Percentiles rank a stretch among this genome's conserved stretches.
Evolutionary conservation across 2,113 vertebrate species (phyloP).

Genomic region (Notechis scutatus): DNA sequence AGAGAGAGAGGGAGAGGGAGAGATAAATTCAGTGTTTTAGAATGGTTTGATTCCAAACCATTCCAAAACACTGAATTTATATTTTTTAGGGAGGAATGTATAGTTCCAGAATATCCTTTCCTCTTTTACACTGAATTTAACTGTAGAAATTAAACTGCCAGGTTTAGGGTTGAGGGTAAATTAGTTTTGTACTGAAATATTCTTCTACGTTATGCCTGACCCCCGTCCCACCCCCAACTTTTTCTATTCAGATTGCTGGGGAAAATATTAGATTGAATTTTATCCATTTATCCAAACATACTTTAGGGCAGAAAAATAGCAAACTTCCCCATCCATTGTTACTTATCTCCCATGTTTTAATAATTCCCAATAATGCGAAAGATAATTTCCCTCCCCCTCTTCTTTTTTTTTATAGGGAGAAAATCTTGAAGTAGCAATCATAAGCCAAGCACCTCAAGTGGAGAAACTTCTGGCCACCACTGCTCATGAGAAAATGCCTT

Average conservation of each 20-base stretch:
- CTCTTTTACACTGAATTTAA: background rate
- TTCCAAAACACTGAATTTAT: background rate
- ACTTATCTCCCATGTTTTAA: background rate
- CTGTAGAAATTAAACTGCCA: background rate
- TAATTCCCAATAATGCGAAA: background rate
- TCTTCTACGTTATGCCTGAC: background rate
- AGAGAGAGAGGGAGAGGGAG: no score
- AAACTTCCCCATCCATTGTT: background rate
- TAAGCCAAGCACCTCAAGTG: constrained; percentile 93
- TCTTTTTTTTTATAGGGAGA: constrained; percentile 75
- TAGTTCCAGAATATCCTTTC: background rate
- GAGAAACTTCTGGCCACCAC: constrained; percentile 94
- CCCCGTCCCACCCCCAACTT: background rate
- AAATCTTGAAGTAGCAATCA: constrained; percentile 91
- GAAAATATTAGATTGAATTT: background rate
- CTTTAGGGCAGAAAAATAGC: background rate
- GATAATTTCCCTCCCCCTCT: background rate
- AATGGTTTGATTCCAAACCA: background rate
- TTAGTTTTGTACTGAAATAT: background rate
- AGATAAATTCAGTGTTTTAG: no score
- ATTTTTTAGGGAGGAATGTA: background rate
- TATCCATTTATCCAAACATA: background rate
- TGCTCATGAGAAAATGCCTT: constrained; percentile 90
- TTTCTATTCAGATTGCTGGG: background rate
- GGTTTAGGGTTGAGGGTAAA: background rate